phyloP scores from a whole-genome alignment of 2,797 vertebrate species.

The Peromyscus nudipes region DNA sequence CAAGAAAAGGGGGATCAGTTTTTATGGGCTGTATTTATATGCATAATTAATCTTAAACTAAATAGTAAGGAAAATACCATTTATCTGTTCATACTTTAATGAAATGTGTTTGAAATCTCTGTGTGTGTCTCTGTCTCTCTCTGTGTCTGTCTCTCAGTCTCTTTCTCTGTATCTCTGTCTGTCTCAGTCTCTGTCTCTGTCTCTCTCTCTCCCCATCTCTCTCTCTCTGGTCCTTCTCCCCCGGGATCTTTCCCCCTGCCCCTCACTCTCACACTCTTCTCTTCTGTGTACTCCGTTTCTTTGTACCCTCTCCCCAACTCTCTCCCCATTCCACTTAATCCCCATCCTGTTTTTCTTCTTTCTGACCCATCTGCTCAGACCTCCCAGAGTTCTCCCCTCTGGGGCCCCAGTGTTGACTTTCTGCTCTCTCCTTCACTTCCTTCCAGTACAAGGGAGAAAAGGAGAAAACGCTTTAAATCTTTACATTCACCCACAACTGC shows the following conservation, averaged over 20 bases:
- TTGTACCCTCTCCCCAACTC: background rate
- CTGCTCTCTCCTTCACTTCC: slow-evolving; percentile 38
- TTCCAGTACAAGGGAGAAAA: slow-evolving; percentile 38
- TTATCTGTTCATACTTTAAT: slow-evolving; percentile 24
- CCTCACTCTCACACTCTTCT: background rate
- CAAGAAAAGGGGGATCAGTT: background rate
- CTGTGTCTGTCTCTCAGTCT: background rate
- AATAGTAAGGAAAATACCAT: background rate
- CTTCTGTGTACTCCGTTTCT: slow-evolving; percentile 17
- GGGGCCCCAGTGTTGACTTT: slow-evolving; percentile 60
- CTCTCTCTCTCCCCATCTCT: background rate
- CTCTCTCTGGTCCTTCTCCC: background rate
- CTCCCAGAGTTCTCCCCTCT: slow-evolving; percentile 57
- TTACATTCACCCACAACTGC: slow-evolving; percentile 19
- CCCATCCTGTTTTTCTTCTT: slow-evolving; percentile 62
- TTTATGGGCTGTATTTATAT: background rate
- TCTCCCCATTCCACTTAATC: slow-evolving; percentile 45
- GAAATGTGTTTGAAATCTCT: background rate
- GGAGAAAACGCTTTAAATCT: slow-evolving; percentile 8
- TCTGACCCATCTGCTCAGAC: slow-evolving; percentile 57
- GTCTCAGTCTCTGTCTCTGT: background rate
- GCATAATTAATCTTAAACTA: background rate
- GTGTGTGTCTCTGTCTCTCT: background rate
- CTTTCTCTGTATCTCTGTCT: background rate
- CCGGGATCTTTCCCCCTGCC: background rate